phyloP scores from a whole-genome alignment of 2,113 vertebrate genomes.

The Nymphicus hollandicus region DNA sequence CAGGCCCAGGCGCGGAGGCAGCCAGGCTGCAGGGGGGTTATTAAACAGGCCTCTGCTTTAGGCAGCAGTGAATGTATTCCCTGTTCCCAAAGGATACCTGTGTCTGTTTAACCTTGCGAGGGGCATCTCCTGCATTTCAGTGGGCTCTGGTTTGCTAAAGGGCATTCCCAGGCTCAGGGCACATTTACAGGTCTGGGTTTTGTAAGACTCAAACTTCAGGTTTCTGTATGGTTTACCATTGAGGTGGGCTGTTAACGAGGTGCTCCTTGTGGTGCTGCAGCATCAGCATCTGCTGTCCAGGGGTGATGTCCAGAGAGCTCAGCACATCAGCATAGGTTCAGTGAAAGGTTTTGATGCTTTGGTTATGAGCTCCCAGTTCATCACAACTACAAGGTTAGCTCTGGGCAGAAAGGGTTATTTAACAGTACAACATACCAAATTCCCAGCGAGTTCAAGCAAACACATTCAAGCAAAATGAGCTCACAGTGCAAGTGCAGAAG shows the following conservation, averaged over 20 bases:
- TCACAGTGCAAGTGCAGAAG: accelerated
- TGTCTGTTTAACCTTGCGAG: background rate
- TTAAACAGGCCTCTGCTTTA: background rate
- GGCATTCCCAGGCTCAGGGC: background rate
- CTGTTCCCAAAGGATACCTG: background rate
- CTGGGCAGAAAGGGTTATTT: background rate
- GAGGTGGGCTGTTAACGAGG: background rate
- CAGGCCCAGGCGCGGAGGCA: background rate
- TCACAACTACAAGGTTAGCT: background rate
- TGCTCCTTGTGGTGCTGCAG: background rate
- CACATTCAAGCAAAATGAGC: accelerated
- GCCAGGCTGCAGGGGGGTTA: background rate
- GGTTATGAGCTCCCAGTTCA: background rate
- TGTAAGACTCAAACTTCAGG: background rate
- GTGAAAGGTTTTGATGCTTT: background rate
- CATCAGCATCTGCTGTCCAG: background rate
- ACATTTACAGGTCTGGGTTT: background rate
- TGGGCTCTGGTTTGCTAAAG: background rate
- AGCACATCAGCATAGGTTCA: background rate
- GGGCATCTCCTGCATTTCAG: accelerated
- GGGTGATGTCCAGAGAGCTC: background rate
- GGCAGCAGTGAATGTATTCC: background rate
- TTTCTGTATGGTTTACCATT: accelerated
- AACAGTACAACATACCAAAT: accelerated
- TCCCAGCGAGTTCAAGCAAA: background rate